Conservation (phyloP, 2,113 vertebrate genomes). For the Micronycteris hirsuta region DNA sequence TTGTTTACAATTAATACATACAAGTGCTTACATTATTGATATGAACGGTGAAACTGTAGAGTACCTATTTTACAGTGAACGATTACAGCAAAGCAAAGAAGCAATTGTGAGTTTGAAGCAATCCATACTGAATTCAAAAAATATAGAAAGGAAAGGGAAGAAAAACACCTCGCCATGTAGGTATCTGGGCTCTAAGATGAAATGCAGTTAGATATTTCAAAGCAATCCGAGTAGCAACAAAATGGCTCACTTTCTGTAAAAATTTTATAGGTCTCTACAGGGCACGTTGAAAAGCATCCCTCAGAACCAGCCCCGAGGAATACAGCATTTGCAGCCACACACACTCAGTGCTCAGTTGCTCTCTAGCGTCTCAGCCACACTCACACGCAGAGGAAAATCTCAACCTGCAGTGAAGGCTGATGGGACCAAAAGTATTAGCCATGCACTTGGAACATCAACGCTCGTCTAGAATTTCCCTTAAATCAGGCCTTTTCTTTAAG, state of each 20-base stretch:
- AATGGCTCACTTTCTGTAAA: not conserved
- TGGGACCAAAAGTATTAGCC: not conserved
- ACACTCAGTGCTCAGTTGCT: not conserved
- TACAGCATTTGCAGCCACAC: not conserved
- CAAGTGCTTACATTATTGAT: not conserved
- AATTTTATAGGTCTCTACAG: not conserved
- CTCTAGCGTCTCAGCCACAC: not conserved
- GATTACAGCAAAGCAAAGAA: not conserved
- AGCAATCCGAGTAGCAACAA: not conserved
- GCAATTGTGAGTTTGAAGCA: not conserved
- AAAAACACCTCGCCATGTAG: not conserved
- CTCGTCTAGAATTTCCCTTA: slow-evolving; percentile 55
- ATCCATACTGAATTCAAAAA: not conserved
- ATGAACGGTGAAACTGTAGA: not conserved
- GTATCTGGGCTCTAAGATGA: not conserved
- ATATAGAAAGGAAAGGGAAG: not conserved
- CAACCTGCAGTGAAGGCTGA: not conserved
- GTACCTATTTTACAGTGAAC: not conserved
- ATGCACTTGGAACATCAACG: not conserved
- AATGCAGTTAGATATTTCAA: not conserved
- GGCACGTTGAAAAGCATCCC: not conserved
- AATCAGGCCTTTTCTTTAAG: slow-evolving; percentile 56
- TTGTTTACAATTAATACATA: not conserved
- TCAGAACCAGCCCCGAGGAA: not conserved
- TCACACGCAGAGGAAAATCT: not conserved